A percentile compares a stretch with the other conserved stretches of the same genome.
Conservation (phyloP, 2,113 vertebrate species). For the Maccullochella peelii region DNA sequence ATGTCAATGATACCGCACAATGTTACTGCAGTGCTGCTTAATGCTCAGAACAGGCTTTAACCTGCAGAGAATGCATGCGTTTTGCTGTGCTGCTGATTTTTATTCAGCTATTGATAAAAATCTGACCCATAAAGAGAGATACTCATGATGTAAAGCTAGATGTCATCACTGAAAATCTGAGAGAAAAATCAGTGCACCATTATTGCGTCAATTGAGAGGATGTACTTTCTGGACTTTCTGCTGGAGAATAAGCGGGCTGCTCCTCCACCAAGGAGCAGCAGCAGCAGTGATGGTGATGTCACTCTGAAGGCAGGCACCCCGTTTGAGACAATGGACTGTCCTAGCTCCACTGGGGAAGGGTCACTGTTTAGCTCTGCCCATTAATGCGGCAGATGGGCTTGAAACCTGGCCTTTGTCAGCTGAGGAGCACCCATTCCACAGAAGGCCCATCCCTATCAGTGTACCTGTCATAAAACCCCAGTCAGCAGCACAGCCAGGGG, state of each 20-base stretch:
- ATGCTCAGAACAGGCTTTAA: constrained; percentile 17
- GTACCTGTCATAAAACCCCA: constrained; percentile 63
- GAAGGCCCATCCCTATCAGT: constrained; percentile 66
- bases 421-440: constrained; percentile 65
- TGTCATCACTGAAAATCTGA: background rate
- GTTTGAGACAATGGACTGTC: constrained; percentile 81
- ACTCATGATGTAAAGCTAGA: constrained; percentile 4
- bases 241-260: constrained; percentile 46
- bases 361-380: constrained; percentile 75
- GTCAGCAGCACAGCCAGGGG: constrained; percentile 64
- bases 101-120: background rate
- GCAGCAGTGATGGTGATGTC: constrained; percentile 65
- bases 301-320: constrained; percentile 61
- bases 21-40: constrained; percentile 64
- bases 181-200: background rate
- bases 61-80: background rate
- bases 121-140: background rate
- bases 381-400: constrained; percentile 82
- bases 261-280: constrained; percentile 10
- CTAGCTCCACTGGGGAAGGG: constrained; percentile 74
- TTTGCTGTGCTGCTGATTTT: background rate
- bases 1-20: constrained; percentile 58
- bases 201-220: background rate
- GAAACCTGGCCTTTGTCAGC: constrained; percentile 82
- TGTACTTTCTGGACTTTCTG: constrained; percentile 47